phyloP scores from a whole-genome alignment of 2,888 invertebrate species.

The Parasteatoda lunata region DNA sequence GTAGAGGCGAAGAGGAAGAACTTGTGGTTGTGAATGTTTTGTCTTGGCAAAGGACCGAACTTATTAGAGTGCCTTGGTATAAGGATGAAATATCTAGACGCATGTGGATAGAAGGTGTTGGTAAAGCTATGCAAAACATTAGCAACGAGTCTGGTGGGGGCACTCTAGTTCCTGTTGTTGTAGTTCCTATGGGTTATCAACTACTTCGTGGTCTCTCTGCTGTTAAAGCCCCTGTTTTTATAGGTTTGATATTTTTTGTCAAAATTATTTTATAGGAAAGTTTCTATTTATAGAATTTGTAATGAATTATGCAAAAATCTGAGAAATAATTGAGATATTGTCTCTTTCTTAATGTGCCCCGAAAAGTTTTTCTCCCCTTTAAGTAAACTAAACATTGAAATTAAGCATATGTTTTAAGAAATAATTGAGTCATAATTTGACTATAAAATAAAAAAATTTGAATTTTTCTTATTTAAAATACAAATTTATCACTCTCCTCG shows the following conservation, averaged over 20 bases:
- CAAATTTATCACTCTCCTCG: no score
- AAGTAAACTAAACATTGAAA: no score
- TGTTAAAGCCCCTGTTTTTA: slow-evolving; percentile 57
- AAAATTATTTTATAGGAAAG: no score
- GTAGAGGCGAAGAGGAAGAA: slow-evolving; percentile 65
- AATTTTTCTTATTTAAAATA: no score
- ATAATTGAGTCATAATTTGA: no score
- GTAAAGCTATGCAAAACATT: slow-evolving; percentile 67
- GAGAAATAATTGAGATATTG: no score
- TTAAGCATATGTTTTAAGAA: no score
- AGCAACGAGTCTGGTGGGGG: slow-evolving; percentile 65
- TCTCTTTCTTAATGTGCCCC: no score
- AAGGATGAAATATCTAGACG: slow-evolving; percentile 66
- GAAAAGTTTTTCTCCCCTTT: no score
- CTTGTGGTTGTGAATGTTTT: slow-evolving; percentile 69
- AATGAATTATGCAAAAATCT: no score
- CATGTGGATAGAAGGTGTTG: slow-evolving; percentile 68
- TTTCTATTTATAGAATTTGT: no score
- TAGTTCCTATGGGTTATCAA: slow-evolving; percentile 68
- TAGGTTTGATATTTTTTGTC: slow-evolving; percentile 26
- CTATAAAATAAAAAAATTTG: no score
- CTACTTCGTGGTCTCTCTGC: slow-evolving; percentile 61
- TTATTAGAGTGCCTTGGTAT: slow-evolving; percentile 65
- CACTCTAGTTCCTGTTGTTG: slow-evolving; percentile 62
- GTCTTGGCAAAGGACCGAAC: slow-evolving; percentile 69